Base-by-base conservation (phyloP, 2,888 invertebrate genomes). In the Ctena decussata region DNA sequence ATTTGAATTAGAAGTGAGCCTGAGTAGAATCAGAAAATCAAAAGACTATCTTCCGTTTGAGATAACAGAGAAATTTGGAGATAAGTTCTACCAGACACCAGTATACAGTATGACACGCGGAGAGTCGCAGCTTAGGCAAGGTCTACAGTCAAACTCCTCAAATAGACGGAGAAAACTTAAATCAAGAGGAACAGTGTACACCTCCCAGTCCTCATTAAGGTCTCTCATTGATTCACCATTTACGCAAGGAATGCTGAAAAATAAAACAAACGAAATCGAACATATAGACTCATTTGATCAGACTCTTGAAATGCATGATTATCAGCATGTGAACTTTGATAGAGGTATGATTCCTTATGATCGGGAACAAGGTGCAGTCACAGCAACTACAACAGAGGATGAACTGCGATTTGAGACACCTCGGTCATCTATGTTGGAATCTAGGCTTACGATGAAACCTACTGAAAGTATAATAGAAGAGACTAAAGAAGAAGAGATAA, bases 41-140 rank as follows among this genome's bases (percentile, higher is more conserved):
- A 85, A 90, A n/a, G 91, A 92, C 49, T 88, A 90, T 73, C 90
- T 90, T 1, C 91, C 91, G 24, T 90, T 90, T 41, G 91, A 90
- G 69, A 87, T 90, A 41, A 90, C 84, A 65, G 90, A 89, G 0
- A 80, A 79, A 37, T 90, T 90, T 80, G 27, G 90, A 57, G 90
- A 90, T 0, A 91, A 90, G 60, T 90, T 88, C 75, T 91, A 89
- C 65, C 89, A 90, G 6, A 83, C 85, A 0, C 89, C 89, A 15
- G 53, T 83, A 15, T 82, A 88, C 35, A 90, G 86, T 65, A 81
- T 90, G 77, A 91, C 91, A 8, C 86, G 89, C 32, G 91, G 91
- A 12, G 91, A 91, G 77, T 77, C 82, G 30, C 73, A 79, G n/a
- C 84, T 91, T 12, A 77, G 87, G 37, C 82, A 89, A 74, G 91